Evolutionary conservation across 2,113 vertebrate species (phyloP), one percentile per base, ranked within the genome.

Genomic region (Hippocampus barbouri): DNA sequence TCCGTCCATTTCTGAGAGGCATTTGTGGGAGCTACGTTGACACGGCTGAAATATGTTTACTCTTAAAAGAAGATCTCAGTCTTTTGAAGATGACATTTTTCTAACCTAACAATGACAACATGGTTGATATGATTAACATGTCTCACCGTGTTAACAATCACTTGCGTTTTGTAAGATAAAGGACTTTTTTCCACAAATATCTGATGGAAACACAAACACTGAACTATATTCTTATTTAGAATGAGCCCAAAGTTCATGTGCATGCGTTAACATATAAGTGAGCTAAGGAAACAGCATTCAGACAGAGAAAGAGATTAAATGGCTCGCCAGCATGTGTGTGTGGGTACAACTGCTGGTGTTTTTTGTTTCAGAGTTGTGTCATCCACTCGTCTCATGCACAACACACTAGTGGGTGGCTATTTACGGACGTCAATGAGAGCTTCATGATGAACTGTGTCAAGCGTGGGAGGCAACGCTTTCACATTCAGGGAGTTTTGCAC

Each of bases 361-460:
- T 70, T 75, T 76, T 73, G 51, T 59, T 70, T 79, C 69, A 74
- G 56, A 43, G 61, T n/a, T 6, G 62, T 73, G 71, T 85, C 80
- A 70, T 79, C 60, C 69, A 66, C 69, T 53, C 41, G 1, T 75
- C 73, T 80, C 71, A 34, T 15, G n/a, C 69, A 62, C 78, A 82
- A 83, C 53, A 15, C 80, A 85, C 79, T 80, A 79, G 77, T 81
- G 68, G 68, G 34, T 2, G 65, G 72, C 78, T 87, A 87, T 89
- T 90, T 88, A 71, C 70, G 73, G 81, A 63, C 59, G 25, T 77
- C 70, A 77, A 78, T 16, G 78, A 72, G 68, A 83, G 76, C 74
- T 38, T 70, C 75, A 38, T 87, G 85, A 82, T 88, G 71, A 84
- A 86, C 72, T 59, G 66, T 81, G 82, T 79, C 84, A 78, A 81